phyloP scores from a whole-genome alignment of 2,888 invertebrate species.

The Drosophila kuntzei region DNA sequence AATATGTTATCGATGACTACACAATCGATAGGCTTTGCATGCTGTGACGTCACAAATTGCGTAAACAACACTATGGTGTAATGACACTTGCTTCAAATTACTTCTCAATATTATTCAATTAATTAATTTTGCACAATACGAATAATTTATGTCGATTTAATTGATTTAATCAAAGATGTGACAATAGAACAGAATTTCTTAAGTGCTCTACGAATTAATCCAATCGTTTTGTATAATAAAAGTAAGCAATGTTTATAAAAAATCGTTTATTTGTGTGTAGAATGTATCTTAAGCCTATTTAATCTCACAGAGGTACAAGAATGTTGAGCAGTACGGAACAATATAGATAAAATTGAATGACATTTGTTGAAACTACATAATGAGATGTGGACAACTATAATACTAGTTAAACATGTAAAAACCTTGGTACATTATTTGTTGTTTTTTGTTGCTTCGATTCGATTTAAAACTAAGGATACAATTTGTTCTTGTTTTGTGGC shows the following conservation, averaged over 20 bases:
- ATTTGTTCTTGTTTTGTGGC: conserved; percentile 2
- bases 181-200: not conserved
- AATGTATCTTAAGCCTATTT: conserved; percentile 57
- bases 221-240: not conserved
- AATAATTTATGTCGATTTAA: not conserved
- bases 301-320: conserved; percentile 74
- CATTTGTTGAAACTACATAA: conserved; percentile 19
- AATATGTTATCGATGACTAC: too few relatives aligned
- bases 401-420: conserved; percentile 50
- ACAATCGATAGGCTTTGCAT: too few relatives aligned
- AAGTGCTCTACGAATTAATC: not conserved
- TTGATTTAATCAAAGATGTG: not conserved
- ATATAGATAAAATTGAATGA: conserved; percentile 28
- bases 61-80: not conserved
- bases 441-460: not conserved
- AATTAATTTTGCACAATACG: too few relatives aligned
- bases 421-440: conserved; percentile 29
- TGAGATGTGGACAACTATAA: conserved; percentile 42
- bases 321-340: conserved; percentile 54
- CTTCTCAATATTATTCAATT: too few relatives aligned
- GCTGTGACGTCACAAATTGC: conserved; percentile 25
- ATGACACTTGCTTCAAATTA: not conserved
- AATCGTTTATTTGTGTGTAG: conserved; percentile 45
- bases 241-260: conserved; percentile 15
- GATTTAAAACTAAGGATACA: conserved; percentile 27